Base-by-base conservation (phyloP, 1,140 invertebrate species). In the Cydia fagiglandana region DNA sequence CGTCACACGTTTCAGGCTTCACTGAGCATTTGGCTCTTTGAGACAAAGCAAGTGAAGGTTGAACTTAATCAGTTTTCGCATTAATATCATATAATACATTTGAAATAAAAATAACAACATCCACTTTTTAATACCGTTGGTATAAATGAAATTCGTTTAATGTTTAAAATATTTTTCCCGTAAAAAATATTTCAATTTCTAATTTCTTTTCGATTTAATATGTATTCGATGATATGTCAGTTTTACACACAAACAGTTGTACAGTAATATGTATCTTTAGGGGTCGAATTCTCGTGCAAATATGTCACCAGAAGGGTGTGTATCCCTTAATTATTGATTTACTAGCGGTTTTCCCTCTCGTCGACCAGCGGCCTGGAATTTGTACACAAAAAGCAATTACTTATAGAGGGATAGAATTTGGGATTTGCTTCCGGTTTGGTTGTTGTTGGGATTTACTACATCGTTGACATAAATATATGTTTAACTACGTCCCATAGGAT, bases 311-410 rank as follows among this genome's bases (percentile, higher is more conserved):
- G 24, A 70, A 70, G 66, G 66, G 66, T 45, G 66, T 38, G 66
- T 15, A 38, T n/a, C 34, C 66, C 66, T 34, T 70, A 70, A 70
- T 70, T 70, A 70, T 70, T 70, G 66, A 70, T 70, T 70, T 70
- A 70, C 66, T 70, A 20, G 66, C 66, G 66, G 66, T 70, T 70
- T 70, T 70, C 66, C 66, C 66, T 70, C 66, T 70, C 66, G 34
- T 61, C 66, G 30, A 17, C 64, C 12, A 66, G 38, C 15, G 66
- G 30, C 13, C n/a, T 17, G 66, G 66, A 70, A 70, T 70, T 70
- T 70, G 66, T 70, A 70, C 34, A 70, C 66, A 70, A 70, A 70
- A 70, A 70, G 66, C 38, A 70, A 70, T 70, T 70, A 70, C 66
- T 70, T 70, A 70, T 70, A 41, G 15, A 38, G 66, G 66, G 66